phyloP scores from a whole-genome alignment of 2,113 vertebrate genomes.

The Bambusicola thoracicus region DNA sequence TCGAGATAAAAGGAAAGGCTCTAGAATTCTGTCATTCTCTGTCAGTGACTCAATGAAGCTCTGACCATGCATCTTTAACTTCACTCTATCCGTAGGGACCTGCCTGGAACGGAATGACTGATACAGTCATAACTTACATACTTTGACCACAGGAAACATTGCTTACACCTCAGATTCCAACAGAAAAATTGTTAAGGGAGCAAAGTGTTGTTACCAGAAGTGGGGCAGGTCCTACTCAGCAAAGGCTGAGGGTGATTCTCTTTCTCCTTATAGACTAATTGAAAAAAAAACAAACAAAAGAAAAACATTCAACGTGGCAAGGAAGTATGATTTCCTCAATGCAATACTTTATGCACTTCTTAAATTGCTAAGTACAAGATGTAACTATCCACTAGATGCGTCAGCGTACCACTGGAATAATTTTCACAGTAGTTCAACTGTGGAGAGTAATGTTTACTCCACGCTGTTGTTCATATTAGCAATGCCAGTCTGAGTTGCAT shows the following conservation, averaged over 20 bases:
- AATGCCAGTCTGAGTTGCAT: not conserved
- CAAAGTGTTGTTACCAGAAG: not conserved
- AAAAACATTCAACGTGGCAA: not conserved
- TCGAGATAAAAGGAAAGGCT: not conserved
- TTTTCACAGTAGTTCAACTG: not conserved
- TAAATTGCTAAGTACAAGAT: not conserved
- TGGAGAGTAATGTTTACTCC: not conserved
- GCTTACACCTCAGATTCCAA: not conserved
- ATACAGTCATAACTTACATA: not conserved
- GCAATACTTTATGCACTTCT: rapidly evolving
- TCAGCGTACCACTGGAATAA: not conserved
- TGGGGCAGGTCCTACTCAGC: not conserved
- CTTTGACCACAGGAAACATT: not conserved
- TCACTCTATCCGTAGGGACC: not conserved
- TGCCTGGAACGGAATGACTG: not conserved
- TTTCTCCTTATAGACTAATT: not conserved
- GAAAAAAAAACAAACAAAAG: not conserved
- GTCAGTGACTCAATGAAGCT: not conserved
- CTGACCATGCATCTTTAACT: not conserved
- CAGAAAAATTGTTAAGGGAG: not conserved
- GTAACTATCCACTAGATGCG: not conserved
- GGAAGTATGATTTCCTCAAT: not conserved
- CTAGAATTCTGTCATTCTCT: not conserved
- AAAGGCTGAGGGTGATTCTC: not conserved
- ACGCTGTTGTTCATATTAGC: not conserved